phyloP scores from a whole-genome alignment of 2,888 invertebrate genomes.

The Brachyptera putata region DNA sequence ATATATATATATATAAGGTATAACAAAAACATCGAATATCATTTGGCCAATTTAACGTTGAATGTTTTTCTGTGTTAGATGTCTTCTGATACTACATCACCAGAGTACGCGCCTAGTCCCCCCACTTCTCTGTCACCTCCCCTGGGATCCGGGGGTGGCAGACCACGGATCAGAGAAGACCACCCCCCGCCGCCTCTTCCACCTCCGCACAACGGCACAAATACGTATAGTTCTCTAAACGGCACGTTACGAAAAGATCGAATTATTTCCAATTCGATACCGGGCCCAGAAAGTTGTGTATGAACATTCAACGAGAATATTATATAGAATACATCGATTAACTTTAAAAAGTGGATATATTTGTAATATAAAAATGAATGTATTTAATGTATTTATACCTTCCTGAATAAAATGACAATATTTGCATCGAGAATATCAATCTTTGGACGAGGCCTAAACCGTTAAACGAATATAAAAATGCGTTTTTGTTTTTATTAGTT shows the following conservation, averaged over 20 bases:
- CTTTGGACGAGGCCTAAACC: background rate
- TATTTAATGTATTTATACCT: background rate
- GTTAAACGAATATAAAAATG: background rate
- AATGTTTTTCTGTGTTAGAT: constrained; percentile 15
- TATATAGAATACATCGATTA: background rate
- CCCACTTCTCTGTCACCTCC: constrained; percentile 24
- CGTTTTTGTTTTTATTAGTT: background rate
- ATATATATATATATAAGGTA: too few species aligned
- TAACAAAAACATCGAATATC: background rate
- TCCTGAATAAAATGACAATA: background rate
- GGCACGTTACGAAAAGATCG: constrained; percentile 54
- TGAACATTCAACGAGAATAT: constrained; percentile 44
- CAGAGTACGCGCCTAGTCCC: constrained; percentile 23
- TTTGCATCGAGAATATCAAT: too few species aligned
- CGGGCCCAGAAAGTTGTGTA: constrained; percentile 86
- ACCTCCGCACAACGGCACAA: constrained; percentile 42
- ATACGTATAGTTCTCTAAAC: constrained; percentile 49
- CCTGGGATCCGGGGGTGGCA: constrained; percentile 20
- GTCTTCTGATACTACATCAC: constrained; percentile 21
- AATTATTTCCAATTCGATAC: constrained; percentile 78
- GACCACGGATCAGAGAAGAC: constrained; percentile 18
- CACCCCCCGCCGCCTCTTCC: constrained; percentile 33
- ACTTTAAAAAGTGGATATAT: background rate
- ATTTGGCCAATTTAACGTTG: too few species aligned
- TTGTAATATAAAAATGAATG: background rate